Conservation (phyloP, 2,888 invertebrate genomes). For the Gerris lacustris region DNA sequence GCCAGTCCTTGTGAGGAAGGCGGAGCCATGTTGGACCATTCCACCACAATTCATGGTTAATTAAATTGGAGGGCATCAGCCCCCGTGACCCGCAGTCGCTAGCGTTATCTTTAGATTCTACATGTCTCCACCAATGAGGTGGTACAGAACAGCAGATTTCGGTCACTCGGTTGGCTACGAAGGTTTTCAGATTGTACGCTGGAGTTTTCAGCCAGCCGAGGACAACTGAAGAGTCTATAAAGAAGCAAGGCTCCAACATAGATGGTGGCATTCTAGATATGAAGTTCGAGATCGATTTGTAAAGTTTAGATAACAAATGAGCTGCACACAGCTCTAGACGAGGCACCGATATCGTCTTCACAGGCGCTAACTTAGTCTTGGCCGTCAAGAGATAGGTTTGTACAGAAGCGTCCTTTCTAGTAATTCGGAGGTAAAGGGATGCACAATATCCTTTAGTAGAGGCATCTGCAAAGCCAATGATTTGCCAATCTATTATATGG, state of each 20-base stretch:
- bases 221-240: not conserved
- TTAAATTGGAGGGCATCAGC: not conserved
- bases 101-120: not conserved
- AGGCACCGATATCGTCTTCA: constrained; percentile 7
- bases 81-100: not conserved
- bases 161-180: not conserved
- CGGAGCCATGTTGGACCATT: not conserved
- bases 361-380: not conserved
- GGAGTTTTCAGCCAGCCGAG: not conserved
- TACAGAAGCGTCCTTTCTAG: not conserved
- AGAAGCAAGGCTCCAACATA: not conserved
- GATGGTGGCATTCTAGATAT: not conserved
- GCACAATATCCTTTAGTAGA: not conserved
- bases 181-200: not conserved
- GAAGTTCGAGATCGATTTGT: constrained; percentile 1
- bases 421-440: not conserved
- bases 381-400: not conserved
- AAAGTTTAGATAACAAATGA: not conserved
- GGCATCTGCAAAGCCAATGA: not conserved
- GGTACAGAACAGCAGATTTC: not conserved
- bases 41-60: not conserved
- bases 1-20: not conserved
- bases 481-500: not conserved
- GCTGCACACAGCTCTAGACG: constrained; percentile 9
- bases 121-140: not conserved